Base-by-base conservation (phyloP, 92 coral and sea anemone species). In the Actinernus sp. region DNA sequence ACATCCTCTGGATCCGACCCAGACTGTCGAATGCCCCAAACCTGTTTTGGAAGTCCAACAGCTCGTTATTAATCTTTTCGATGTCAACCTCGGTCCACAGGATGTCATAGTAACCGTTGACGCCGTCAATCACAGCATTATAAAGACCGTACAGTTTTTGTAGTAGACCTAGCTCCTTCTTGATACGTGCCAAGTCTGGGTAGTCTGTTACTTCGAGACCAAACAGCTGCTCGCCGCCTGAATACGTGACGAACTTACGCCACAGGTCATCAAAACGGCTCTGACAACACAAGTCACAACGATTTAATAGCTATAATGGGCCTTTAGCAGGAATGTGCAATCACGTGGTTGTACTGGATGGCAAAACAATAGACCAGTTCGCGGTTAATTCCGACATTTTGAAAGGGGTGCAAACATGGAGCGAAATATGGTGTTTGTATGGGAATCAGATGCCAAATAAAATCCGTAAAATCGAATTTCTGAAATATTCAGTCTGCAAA, bases 31-130 rank as follows among this genome's bases (percentile, higher is more conserved):
- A n/a, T n/a, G n/a, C n/a, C n/a, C n/a, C n/a, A n/a, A n/a, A 90
- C 97, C 97, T 90, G 83, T 90, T 90, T 46, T 90, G 97, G 55
- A 90, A 90, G 80, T 90, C 97, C 54, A 86, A 29, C 18, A 90
- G 73, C 54, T 90, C 97, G 13, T 76, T 55, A 64, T 90, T 90
- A 28, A 90, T 90, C 83, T 85, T 90, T 64, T 90, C 97, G 8
- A 90, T 90, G 30, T 90, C 97, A 53, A 90, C 97, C 39, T 90
- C 97, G 10, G 77, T 90, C 97, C 97, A 90, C 37, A 90, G 78
- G 55, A 90, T 90, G 49, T 90, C 97, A 29, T 90, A 90, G 69
- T 90, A 90, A 20, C 97, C 97, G 38, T 83, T 90, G 26, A 90
- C 80, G 24, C 92, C 91, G 66, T 90, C 97, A 48, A 90, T 90